Conservation (phyloP, 2,113 vertebrate species). For the Charina bottae region DNA sequence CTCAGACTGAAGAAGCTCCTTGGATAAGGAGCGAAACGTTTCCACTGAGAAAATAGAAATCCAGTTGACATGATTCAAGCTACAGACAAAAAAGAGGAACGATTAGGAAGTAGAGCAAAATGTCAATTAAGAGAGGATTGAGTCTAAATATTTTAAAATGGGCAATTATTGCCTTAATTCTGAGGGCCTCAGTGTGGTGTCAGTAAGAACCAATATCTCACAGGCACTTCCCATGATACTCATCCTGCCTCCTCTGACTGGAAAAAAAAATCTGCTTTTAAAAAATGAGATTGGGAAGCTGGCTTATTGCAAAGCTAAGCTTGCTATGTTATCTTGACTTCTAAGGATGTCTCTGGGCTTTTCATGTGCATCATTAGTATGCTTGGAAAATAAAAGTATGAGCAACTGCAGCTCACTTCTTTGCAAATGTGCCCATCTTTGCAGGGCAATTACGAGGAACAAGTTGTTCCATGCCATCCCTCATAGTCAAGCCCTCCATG, state of each 20-base stretch:
- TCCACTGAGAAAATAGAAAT: too few species aligned
- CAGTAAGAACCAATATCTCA: not conserved
- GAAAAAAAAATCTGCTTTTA: not conserved
- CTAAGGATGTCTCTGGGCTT: not conserved
- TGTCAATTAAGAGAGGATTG: not conserved
- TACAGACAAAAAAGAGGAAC: not conserved
- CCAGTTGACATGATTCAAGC: too few species aligned
- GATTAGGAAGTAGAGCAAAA: not conserved
- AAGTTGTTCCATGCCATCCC: not conserved
- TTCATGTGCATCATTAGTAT: not conserved
- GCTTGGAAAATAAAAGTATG: not conserved
- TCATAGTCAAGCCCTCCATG: not conserved
- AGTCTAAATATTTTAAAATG: not conserved
- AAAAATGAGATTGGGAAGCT: not conserved
- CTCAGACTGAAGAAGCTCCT: too few species aligned
- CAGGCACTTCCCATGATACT: not conserved
- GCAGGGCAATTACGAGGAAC: not conserved
- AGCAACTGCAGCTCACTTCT: not conserved
- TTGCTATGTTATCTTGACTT: not conserved
- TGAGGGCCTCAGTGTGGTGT: not conserved
- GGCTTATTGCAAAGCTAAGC: not conserved
- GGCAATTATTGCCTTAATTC: not conserved
- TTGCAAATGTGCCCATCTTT: not conserved
- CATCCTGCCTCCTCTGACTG: not conserved
- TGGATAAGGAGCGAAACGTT: too few species aligned